Evolutionary conservation across 2,113 vertebrate genomes (phyloP).

Genomic region (Motacilla alba): DNA sequence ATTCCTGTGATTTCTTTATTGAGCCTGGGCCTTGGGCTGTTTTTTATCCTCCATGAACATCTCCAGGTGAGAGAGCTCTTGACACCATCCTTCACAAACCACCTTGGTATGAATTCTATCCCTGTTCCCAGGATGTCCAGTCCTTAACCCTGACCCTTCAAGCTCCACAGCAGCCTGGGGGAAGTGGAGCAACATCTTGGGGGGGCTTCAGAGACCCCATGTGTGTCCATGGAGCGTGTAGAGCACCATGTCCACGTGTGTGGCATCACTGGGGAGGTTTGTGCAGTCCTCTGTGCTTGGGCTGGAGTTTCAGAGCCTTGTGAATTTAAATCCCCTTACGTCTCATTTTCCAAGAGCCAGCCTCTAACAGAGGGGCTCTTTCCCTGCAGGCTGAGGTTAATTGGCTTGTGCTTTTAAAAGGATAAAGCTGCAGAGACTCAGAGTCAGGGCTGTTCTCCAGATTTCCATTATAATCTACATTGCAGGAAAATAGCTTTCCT

Average conservation of each 20-base stretch:
- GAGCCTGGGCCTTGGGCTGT: not conserved
- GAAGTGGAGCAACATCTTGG: not conserved
- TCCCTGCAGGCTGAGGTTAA: conserved; percentile 62
- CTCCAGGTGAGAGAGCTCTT: not conserved
- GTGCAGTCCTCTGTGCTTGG: not conserved
- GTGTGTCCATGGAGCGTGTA: fast-evolving
- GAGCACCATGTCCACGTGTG: not conserved
- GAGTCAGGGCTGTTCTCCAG: conserved; percentile 58
- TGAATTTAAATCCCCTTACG: conserved; percentile 20
- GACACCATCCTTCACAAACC: not conserved
- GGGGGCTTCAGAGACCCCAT: not conserved
- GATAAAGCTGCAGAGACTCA: conserved; percentile 29
- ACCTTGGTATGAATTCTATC: not conserved
- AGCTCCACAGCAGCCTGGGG: not conserved
- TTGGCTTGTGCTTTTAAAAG: conserved; percentile 69
- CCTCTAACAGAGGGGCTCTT: not conserved
- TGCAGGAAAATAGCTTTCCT: conserved; percentile 62
- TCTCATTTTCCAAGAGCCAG: conserved; percentile 28
- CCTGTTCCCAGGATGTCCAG: not conserved
- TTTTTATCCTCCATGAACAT: not conserved
- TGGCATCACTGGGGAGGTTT: not conserved
- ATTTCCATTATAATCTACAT: conserved; percentile 66
- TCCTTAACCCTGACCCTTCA: not conserved
- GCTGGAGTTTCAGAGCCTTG: not conserved
- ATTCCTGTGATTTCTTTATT: not conserved